phyloP scores from a whole-genome alignment of 2,888 invertebrate genomes.

The Taphrorychus bicolor region DNA sequence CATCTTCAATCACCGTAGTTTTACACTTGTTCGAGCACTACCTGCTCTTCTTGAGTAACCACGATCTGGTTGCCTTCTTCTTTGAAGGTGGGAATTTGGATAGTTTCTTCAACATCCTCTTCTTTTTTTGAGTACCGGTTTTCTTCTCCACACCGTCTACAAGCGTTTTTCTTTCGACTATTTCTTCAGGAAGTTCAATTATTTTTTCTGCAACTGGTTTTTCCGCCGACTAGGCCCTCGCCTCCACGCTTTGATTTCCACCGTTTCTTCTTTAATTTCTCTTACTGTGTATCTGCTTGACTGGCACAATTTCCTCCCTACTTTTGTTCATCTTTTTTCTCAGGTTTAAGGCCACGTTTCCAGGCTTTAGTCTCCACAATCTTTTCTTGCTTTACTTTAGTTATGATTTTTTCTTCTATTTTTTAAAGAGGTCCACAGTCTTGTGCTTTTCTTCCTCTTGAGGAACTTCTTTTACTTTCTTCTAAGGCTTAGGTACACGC shows the following conservation, averaged over 20 bases:
- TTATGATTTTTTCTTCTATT: conserved; percentile 16
- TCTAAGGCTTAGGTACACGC: conserved; percentile 35
- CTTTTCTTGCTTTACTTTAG: conserved; percentile 2
- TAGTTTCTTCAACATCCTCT: conserved; percentile 51
- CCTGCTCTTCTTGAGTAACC: conserved; percentile 56
- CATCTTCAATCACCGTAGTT: conserved; percentile 44
- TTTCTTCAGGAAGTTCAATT: conserved; percentile 53
- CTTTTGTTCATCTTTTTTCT: conserved; percentile 22
- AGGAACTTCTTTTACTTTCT: conserved; percentile 37
- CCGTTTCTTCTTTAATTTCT: conserved; percentile 20
- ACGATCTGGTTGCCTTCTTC: conserved; percentile 55
- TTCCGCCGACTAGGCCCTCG: neutral
- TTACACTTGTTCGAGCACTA: conserved; percentile 44
- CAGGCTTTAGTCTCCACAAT: conserved; percentile 37
- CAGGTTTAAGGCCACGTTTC: conserved; percentile 14
- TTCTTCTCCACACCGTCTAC: conserved; percentile 54
- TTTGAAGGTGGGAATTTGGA: conserved; percentile 56
- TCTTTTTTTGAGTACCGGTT: conserved; percentile 49
- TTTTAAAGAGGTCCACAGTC: conserved; percentile 2
- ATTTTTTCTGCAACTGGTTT: conserved; percentile 39
- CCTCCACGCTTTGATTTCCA: conserved; percentile 47
- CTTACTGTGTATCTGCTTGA: conserved; percentile 27
- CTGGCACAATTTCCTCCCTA: conserved; percentile 19
- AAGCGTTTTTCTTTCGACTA: conserved; percentile 51
- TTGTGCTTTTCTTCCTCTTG: conserved; percentile 45